Evolutionary conservation across 2,888 invertebrate species (phyloP).

Genomic region (Lissocephala sabroskyi): DNA sequence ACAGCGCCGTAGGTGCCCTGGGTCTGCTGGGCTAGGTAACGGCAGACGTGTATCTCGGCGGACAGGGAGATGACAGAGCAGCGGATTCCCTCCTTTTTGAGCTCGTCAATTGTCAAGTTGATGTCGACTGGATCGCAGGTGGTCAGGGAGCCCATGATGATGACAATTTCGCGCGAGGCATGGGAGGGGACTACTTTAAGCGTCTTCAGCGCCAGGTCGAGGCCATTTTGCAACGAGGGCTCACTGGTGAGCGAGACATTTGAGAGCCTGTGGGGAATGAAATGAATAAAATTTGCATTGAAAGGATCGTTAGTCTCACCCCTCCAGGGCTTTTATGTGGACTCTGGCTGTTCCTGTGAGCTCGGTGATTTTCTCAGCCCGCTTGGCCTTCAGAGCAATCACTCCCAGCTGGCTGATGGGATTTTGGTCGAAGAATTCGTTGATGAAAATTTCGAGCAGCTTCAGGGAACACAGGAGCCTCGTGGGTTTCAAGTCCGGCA

Average conservation of each 20-base stretch:
- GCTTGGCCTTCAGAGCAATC: constrained; percentile 91
- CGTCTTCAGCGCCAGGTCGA: constrained; percentile 89
- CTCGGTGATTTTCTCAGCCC: constrained; percentile 93
- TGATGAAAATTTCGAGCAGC: constrained; percentile 93
- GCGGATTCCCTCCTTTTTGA: constrained; percentile 87
- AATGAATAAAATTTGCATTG: no score
- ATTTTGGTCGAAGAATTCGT: constrained; percentile 98
- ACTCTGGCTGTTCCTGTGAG: constrained; percentile 89
- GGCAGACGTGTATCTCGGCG: constrained; percentile 95
- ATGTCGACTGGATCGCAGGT: constrained; percentile 98
- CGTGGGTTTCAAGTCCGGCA: constrained; percentile 96
- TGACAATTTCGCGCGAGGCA: constrained; percentile 93
- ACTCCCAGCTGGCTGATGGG: constrained; percentile 98
- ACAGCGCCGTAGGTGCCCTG: constrained; percentile 90
- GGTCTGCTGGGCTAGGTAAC: constrained; percentile 87
- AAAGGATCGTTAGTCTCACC: constrained; percentile 72
- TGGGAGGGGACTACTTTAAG: constrained; percentile 93
- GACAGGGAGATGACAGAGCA: constrained; percentile 96
- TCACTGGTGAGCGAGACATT: constrained; percentile 87
- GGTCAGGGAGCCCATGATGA: constrained; percentile 94
- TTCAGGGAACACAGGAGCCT: constrained; percentile 89
- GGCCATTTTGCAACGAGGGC: constrained; percentile 95
- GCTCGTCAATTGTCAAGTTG: constrained; percentile 81
- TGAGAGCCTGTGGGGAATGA: constrained; percentile 72
- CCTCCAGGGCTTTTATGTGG: constrained; percentile 81